Evolutionary conservation across 1,140 invertebrate species (phyloP).

Genomic region (Heterodera schachtii): DNA sequence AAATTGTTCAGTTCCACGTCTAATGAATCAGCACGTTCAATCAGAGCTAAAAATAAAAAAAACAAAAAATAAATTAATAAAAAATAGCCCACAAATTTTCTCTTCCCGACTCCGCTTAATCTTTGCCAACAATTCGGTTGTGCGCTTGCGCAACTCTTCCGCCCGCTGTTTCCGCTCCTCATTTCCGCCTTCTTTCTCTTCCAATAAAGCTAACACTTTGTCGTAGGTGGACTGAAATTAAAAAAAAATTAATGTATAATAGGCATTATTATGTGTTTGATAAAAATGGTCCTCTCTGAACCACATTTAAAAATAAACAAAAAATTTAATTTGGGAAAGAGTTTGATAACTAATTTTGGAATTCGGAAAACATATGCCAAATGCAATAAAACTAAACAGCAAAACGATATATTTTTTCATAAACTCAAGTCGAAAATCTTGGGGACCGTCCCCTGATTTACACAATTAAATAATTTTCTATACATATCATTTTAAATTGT

Average conservation of each 20-base stretch:
- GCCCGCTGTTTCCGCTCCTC: constrained; percentile 52
- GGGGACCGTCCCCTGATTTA: too few relatives aligned
- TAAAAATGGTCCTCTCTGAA: not conserved
- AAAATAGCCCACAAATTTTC: constrained; percentile 42
- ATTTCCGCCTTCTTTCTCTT: constrained; percentile 56
- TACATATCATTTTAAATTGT: not conserved
- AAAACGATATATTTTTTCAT: too few relatives aligned
- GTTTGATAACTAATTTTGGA: too few relatives aligned
- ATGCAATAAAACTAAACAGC: too few relatives aligned
- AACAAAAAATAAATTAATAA: constrained; percentile 9
- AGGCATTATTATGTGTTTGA: not conserved
- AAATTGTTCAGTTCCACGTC: constrained; percentile 48
- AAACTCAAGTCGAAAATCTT: too few relatives aligned
- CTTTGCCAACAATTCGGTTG: constrained; percentile 54
- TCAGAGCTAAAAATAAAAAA: constrained; percentile 42
- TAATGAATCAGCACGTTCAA: constrained; percentile 48
- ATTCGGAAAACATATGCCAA: too few relatives aligned
- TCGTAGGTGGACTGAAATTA: constrained; percentile 51
- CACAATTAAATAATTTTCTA: too few relatives aligned
- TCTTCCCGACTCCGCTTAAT: constrained; percentile 46
- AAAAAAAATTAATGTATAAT: not conserved
- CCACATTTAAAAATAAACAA: too few relatives aligned
- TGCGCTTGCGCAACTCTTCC: constrained; percentile 44
- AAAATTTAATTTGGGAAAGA: too few relatives aligned
- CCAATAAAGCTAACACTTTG: constrained; percentile 43